Percentiles rank a stretch among this genome's conserved stretches.
phyloP scores from a whole-genome alignment of 1,140 invertebrate genomes.

The Drosophila ficusphila region DNA sequence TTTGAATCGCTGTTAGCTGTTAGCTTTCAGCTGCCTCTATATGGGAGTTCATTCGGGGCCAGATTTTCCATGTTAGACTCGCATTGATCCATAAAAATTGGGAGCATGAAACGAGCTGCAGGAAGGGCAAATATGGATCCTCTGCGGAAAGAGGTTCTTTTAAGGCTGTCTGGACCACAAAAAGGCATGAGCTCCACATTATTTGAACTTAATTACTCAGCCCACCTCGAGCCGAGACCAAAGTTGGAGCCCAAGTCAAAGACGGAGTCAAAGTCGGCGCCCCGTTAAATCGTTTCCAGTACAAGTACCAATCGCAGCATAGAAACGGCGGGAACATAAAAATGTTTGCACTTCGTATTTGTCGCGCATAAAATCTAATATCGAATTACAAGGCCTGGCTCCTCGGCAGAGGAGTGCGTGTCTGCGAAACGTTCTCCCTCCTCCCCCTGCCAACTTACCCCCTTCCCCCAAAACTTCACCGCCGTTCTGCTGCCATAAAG shows the following conservation, averaged over 20 bases:
- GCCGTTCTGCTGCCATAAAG: slow-evolving; percentile 58
- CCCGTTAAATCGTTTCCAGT: slow-evolving; percentile 64
- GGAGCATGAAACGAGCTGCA: slow-evolving; percentile 54
- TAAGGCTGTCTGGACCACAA: background rate
- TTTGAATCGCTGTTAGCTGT: slow-evolving; percentile 39
- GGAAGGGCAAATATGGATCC: background rate
- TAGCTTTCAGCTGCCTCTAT: too few species aligned
- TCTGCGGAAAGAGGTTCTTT: slow-evolving; percentile 4
- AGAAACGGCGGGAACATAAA: slow-evolving; percentile 78
- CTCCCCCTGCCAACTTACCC: background rate
- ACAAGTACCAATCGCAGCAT: slow-evolving; percentile 68
- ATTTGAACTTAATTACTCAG: slow-evolving; percentile 72
- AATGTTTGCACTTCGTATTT: slow-evolving; percentile 83
- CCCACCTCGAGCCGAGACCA: slow-evolving; percentile 10
- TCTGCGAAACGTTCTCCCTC: slow-evolving; percentile 56
- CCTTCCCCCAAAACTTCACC: background rate
- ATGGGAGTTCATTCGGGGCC: slow-evolving; percentile 31
- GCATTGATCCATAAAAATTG: slow-evolving; percentile 47
- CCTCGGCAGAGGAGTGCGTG: slow-evolving; percentile 50
- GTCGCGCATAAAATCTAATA: slow-evolving; percentile 82
- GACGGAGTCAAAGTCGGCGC: slow-evolving; percentile 46
- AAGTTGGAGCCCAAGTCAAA: slow-evolving; percentile 4
- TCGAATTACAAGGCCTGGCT: slow-evolving; percentile 72
- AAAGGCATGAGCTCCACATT: slow-evolving; percentile 65
- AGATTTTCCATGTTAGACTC: slow-evolving; percentile 48